Evolutionary conservation across 1,140 invertebrate genomes (phyloP).

Genomic region (honey bee (Apis mellifera)): DNA sequence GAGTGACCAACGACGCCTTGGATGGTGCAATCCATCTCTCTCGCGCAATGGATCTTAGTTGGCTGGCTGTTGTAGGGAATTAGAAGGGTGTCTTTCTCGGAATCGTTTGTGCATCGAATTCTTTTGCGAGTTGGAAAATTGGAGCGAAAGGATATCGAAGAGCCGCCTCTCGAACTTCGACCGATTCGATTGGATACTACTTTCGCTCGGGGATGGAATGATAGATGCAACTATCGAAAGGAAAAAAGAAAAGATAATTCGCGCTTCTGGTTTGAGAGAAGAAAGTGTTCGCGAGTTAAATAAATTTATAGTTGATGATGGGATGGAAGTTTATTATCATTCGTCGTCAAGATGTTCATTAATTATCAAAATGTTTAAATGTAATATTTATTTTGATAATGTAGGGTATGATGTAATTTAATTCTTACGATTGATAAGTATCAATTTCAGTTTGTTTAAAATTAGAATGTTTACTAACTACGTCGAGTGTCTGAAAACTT

Average conservation of each 20-base stretch:
- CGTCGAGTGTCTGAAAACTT: too few relatives aligned
- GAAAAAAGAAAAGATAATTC: neutral
- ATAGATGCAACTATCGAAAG: neutral
- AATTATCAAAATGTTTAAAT: too few relatives aligned
- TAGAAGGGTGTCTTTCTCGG: neutral
- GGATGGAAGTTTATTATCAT: too few relatives aligned
- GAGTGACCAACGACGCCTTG: neutral
- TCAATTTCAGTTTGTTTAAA: too few relatives aligned
- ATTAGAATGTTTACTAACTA: too few relatives aligned
- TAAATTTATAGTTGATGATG: too few relatives aligned
- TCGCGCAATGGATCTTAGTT: neutral
- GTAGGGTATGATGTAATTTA: too few relatives aligned
- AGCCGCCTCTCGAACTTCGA: constrained; percentile 19
- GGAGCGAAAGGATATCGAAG: neutral
- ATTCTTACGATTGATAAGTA: too few relatives aligned
- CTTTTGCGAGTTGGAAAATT: constrained; percentile 29
- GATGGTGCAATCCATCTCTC: constrained; percentile 10
- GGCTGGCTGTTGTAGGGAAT: constrained; percentile 11
- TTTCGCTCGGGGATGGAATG: neutral
- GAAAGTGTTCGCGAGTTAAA: constrained; percentile 37
- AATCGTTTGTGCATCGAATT: neutral
- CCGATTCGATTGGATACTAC: neutral
- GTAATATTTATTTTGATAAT: too few relatives aligned
- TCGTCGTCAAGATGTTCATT: too few relatives aligned
- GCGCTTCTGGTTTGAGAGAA: constrained; percentile 1